Evolutionary conservation across 2,888 invertebrate species (phyloP), one percentile per base, ranked within the genome.

Genomic region (Xestobium rufovillosum): DNA sequence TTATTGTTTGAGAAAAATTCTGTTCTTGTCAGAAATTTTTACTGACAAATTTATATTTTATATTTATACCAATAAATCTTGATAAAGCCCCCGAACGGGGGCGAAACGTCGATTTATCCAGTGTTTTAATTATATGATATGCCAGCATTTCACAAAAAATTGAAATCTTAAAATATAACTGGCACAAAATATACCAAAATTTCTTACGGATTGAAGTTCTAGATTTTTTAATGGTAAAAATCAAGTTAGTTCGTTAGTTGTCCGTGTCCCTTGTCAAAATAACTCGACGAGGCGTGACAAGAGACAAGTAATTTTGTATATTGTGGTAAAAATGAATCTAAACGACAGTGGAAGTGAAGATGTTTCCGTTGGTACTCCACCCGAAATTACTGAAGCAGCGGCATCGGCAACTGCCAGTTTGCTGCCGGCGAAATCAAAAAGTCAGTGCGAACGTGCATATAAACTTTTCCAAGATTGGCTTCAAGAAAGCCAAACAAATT

Each of bases 271-370:
- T n/a, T 19, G 23, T 19, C 23, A 19, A 19, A 19, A 19, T 19
- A 19, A 19, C n/a, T 19, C 23, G n/a, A 19, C 23, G n/a, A 6
- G 23, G 23, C 23, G 23, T 19, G 23, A 19, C n/a, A 19, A 39
- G 38, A 42, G 39, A 42, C 39, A 42, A 29, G 34, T 29, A 42
- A 38, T 36, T 33, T 32, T 38, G 36, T 38, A 31, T 25, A 23
- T 14, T 13, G n/a, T 11, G n/a, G 10, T 6, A 11, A 27, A 27
- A 10, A 9, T 27, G n/a, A 27, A 27, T 6, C 12, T 10, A n/a
- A 27, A 27, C 28, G 12, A 11, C 12, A 27, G 10, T 6, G 12
- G 10, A n/a, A 11, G 12, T 4, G 28, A 27, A 11, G 28, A 27
- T 10, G 28, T 27, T 27, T 27, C 6, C 6, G 10, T 27, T 27